Evolutionary conservation across 1,140 invertebrate genomes (phyloP).

Genomic region (Sarcophaga bullata): DNA sequence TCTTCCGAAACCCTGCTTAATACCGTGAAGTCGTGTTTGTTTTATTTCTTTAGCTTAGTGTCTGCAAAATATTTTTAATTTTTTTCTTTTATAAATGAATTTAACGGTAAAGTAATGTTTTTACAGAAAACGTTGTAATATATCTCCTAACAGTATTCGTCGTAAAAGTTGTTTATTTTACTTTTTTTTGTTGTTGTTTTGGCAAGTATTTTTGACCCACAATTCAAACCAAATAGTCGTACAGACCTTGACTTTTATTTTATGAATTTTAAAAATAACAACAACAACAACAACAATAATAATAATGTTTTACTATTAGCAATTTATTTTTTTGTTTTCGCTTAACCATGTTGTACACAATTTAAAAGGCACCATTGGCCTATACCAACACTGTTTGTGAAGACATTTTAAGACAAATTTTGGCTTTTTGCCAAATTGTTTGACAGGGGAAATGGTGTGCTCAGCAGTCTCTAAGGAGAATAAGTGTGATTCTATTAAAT

Average conservation of each 20-base stretch:
- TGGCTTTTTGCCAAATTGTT: not conserved
- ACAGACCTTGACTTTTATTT: slow-evolving; percentile 12
- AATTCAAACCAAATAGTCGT: not conserved
- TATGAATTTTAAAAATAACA: not conserved
- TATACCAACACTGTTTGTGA: not conserved
- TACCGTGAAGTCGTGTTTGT: too few species aligned
- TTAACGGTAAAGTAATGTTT: too few species aligned
- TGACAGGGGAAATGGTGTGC: slow-evolving; percentile 2
- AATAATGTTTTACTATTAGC: not conserved
- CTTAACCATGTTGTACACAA: not conserved
- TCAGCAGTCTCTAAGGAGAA: too few species aligned
- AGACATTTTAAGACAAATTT: not conserved
- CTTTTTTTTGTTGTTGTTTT: not conserved
- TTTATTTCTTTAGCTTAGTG: too few species aligned
- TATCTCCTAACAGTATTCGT: too few species aligned
- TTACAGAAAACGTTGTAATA: too few species aligned
- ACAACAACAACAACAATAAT: not conserved
- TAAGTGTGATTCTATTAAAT: too few species aligned
- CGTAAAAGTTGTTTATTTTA: too few species aligned
- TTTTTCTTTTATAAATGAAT: too few species aligned
- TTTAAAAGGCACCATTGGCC: not conserved
- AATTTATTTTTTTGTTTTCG: not conserved
- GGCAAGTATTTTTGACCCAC: not conserved
- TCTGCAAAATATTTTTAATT: too few species aligned
- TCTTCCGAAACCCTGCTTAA: too few species aligned